Percentiles rank a stretch among this genome's conserved stretches.
Conservation (phyloP, 1,140 invertebrate genomes). For the Hydropsyche tenuis region DNA sequence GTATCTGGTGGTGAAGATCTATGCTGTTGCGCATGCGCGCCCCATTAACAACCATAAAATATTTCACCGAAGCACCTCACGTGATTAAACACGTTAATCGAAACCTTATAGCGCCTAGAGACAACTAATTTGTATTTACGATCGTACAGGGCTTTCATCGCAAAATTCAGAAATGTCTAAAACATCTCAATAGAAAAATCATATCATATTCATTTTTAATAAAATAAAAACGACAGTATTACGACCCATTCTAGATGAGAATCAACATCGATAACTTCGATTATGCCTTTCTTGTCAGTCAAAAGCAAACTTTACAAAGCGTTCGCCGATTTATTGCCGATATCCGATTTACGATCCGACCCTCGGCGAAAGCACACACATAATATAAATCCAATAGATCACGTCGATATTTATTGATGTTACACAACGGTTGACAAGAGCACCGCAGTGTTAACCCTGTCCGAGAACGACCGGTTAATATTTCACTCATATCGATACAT, state of each 20-base stretch:
- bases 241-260: not conserved
- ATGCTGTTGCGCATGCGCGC: slow-evolving; percentile 10
- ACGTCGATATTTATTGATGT: too few species aligned
- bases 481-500: not conserved
- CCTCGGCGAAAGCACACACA: too few species aligned
- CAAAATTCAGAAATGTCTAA: not conserved
- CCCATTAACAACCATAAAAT: slow-evolving; percentile 39
- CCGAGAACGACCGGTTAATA: not conserved
- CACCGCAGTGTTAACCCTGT: too few species aligned
- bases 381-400: too few species aligned
- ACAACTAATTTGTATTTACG: not conserved
- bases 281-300: too few species aligned
- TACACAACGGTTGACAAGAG: too few species aligned
- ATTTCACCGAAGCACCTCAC: slow-evolving; percentile 31
- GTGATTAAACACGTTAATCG: slow-evolving; percentile 32
- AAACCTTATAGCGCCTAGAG: slow-evolving; percentile 8
- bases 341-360: too few species aligned
- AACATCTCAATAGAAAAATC: too few species aligned
- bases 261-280: too few species aligned
- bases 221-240: not conserved
- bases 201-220: too few species aligned
- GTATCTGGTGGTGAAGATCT: slow-evolving; percentile 3
- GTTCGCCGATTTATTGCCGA: too few species aligned
- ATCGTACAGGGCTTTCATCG: not conserved
- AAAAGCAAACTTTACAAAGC: too few species aligned